Evolutionary conservation across 1,140 invertebrate genomes (phyloP).

Genomic region (Drosophila tani): DNA sequence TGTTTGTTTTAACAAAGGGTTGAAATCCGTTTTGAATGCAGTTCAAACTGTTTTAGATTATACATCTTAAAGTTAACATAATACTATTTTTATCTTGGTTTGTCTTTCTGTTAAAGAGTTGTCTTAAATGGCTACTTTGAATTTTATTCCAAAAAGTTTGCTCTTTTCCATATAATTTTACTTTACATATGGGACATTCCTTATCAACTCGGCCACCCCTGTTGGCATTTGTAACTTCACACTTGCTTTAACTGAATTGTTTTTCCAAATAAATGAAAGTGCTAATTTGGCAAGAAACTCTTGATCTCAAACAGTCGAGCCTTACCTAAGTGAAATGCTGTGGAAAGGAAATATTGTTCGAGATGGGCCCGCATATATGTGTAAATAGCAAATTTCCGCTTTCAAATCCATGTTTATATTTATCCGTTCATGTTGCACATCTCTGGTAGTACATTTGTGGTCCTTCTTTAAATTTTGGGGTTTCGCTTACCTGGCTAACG

Average conservation of each 20-base stretch:
- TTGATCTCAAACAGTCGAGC: not conserved
- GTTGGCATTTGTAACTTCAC: not conserved
- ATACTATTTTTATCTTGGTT: no score
- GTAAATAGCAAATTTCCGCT: not conserved
- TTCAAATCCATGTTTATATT: not conserved
- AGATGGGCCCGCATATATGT: not conserved
- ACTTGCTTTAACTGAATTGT: not conserved
- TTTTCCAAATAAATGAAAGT: not conserved
- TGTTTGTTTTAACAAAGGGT: constrained; percentile 18
- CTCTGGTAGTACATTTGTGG: not conserved
- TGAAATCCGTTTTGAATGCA: constrained; percentile 17
- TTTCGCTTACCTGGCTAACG: not conserved
- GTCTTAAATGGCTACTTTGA: no score
- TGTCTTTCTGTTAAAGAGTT: no score
- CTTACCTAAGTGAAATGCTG: not conserved
- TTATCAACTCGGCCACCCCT: no score
- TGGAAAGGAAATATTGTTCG: not conserved
- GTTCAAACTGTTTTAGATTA: not conserved
- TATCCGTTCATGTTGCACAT: not conserved
- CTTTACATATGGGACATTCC: no score
- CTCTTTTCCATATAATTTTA: no score
- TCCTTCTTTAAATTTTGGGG: not conserved
- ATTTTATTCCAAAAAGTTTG: no score
- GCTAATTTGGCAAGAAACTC: not conserved
- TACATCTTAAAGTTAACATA: not conserved